phyloP scores from a whole-genome alignment of 2,888 invertebrate genomes.

The Germaria angustata region DNA sequence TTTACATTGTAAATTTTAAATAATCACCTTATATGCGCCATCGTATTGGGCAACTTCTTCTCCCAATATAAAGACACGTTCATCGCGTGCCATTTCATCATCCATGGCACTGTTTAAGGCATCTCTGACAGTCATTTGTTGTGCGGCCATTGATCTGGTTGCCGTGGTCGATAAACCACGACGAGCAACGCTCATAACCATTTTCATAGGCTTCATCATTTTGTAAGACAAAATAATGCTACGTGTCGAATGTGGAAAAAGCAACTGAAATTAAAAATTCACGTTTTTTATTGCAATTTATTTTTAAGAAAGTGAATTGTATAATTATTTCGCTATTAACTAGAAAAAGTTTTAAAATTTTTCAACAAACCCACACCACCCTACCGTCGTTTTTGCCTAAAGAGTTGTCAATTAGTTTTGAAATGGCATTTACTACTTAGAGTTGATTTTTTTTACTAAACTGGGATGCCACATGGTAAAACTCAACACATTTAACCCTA shows the following conservation, averaged over 20 bases:
- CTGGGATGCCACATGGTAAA: background rate
- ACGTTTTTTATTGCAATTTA: slow-evolving; percentile 29
- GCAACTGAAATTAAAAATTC: slow-evolving; percentile 45
- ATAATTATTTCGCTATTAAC: slow-evolving; percentile 45
- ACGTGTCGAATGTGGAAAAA: slow-evolving; percentile 31
- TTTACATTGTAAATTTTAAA: slow-evolving; percentile 44
- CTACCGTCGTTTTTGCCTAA: slow-evolving; percentile 45
- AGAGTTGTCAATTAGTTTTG: slow-evolving; percentile 39
- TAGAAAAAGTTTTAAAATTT: slow-evolving; percentile 33
- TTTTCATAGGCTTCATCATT: slow-evolving; percentile 74
- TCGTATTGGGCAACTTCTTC: slow-evolving; percentile 99
- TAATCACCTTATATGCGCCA: slow-evolving; percentile 95
- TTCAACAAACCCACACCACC: slow-evolving; percentile 32
- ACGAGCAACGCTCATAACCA: slow-evolving; percentile 77
- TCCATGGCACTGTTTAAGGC: slow-evolving; percentile 97
- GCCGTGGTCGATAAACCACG: slow-evolving; percentile 82
- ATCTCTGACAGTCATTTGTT: slow-evolving; percentile 96
- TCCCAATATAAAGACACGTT: slow-evolving; percentile 93
- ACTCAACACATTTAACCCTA: background rate
- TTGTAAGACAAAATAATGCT: slow-evolving; percentile 47
- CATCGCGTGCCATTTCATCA: slow-evolving; percentile 97
- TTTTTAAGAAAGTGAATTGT: slow-evolving; percentile 44
- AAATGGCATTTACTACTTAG: slow-evolving; percentile 32
- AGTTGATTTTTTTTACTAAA: slow-evolving; percentile 1
- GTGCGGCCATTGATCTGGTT: slow-evolving; percentile 76